phyloP scores from a whole-genome alignment of 2,888 invertebrate genomes.

The Pseudococcus longispinus region DNA sequence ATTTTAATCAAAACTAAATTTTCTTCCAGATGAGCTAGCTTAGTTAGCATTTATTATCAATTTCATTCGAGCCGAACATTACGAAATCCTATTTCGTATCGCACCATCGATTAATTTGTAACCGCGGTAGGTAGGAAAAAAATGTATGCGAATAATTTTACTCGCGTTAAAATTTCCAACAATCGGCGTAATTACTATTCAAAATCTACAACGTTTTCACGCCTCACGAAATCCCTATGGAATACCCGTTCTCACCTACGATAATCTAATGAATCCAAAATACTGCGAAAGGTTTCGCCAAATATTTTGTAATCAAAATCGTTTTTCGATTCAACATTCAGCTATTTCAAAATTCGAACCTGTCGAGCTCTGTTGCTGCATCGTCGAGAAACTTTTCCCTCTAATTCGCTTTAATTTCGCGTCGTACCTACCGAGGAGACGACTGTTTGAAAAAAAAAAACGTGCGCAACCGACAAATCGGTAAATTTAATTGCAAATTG shows the following conservation, averaged over 20 bases:
- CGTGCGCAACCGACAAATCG: background rate
- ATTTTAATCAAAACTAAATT: background rate
- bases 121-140: background rate
- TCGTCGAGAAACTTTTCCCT: background rate
- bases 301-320: background rate
- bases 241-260: background rate
- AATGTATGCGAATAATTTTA: background rate
- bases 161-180: background rate
- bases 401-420: background rate
- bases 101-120: background rate
- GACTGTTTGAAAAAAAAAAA: background rate
- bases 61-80: background rate
- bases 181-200: background rate
- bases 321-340: background rate
- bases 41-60: background rate
- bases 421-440: background rate
- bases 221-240: background rate
- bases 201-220: background rate
- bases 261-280: background rate
- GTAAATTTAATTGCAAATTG: constrained; percentile 12
- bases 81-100: background rate
- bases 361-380: background rate
- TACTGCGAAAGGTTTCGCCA: background rate
- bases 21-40: background rate
- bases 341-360: background rate